Evolutionary conservation across 2,797 vertebrate genomes (phyloP).

Genomic region (Lophius americanus): DNA sequence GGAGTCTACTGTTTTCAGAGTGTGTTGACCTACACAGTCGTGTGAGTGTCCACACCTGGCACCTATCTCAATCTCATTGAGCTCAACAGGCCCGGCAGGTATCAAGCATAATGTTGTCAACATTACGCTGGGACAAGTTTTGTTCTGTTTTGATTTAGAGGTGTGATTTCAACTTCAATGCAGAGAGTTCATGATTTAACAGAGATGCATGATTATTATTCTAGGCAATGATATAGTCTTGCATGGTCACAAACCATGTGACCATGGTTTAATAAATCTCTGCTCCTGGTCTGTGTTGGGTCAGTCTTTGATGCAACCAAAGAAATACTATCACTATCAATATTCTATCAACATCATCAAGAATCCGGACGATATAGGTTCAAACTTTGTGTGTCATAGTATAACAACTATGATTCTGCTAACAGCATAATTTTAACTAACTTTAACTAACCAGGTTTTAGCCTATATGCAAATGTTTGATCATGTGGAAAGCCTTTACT

Average conservation of each 20-base stretch:
- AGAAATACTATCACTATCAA: too few species aligned
- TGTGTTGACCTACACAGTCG: constrained; percentile 76
- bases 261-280: not conserved
- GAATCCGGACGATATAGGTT: too few species aligned
- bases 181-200: not conserved
- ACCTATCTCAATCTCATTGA: constrained; percentile 65
- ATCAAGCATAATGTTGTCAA: constrained; percentile 56
- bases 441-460: too few species aligned
- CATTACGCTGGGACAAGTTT: constrained; percentile 42
- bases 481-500: too few species aligned
- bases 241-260: not conserved
- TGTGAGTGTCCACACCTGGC: constrained; percentile 72
- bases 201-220: constrained; percentile 4
- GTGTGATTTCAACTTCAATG: constrained; percentile 25
- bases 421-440: too few species aligned
- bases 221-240: not conserved
- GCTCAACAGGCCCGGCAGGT: constrained; percentile 63
- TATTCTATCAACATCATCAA: not conserved
- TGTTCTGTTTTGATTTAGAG: constrained; percentile 30
- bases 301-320: not conserved
- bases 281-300: not conserved
- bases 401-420: too few species aligned
- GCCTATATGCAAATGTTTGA: too few species aligned
- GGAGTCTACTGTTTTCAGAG: constrained; percentile 74
- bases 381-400: too few species aligned